A percentile compares a stretch with the other conserved stretches of the same genome.
These are phyloP conservation scores for Corythucha ciliata DNA, from an alignment of 2,888 invertebrate species.

Conservation along the genomic window DNA sequence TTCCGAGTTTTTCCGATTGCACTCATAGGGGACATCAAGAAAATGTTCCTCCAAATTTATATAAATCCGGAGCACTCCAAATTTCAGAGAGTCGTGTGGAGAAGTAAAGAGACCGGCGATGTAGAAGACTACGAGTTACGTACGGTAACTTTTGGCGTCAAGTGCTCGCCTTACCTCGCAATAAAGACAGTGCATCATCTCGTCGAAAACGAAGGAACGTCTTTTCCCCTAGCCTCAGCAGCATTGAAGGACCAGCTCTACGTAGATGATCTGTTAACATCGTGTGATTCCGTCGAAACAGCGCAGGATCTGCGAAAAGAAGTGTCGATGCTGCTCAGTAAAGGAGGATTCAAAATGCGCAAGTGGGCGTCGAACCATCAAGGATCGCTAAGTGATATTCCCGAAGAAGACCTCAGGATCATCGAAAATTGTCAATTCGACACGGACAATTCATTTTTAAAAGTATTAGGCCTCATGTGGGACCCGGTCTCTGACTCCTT, in stretches of 20 bases:
- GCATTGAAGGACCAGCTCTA: constrained; percentile 18
- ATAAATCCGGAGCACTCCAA: constrained; percentile 26
- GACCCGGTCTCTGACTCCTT: constrained; percentile 25
- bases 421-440: too few relatives aligned
- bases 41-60: constrained; percentile 18
- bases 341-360: constrained; percentile 22
- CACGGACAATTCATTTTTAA: constrained; percentile 21
- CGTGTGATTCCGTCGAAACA: constrained; percentile 5
- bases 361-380: constrained; percentile 17
- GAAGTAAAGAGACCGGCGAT: constrained; percentile 15
- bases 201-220: constrained; percentile 21
- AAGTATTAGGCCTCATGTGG: constrained; percentile 31
- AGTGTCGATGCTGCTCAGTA: constrained; percentile 12
- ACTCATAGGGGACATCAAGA: constrained; percentile 7
- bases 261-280: constrained; percentile 22
- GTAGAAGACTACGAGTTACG: constrained; percentile 19
- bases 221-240: constrained; percentile 25
- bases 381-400: not conserved
- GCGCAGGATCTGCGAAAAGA: constrained; percentile 13
- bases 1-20: constrained; percentile 3
- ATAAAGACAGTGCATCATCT: constrained; percentile 29
- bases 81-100: constrained; percentile 35
- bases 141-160: constrained; percentile 33
- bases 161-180: constrained; percentile 30
- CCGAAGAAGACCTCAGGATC: too few relatives aligned